These are phyloP conservation scores for Palaemon carinicauda DNA, from an alignment of 1,140 invertebrate species.

Conservation along the genomic window DNA sequence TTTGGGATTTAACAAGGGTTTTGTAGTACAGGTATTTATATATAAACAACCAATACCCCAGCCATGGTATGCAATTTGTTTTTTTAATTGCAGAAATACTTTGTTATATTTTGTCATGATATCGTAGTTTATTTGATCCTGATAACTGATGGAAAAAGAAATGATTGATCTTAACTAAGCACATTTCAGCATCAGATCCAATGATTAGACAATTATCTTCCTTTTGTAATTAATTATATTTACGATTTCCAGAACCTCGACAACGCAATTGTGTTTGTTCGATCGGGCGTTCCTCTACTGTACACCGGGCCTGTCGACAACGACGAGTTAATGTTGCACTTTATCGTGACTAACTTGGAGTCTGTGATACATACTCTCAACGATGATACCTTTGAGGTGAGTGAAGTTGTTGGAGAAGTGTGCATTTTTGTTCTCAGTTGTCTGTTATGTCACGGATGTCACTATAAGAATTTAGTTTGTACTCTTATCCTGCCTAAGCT, in stretches of 20 bases:
- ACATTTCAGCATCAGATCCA: too few species aligned
- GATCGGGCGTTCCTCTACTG: slow-evolving; percentile 48
- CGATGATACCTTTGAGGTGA: slow-evolving; percentile 57
- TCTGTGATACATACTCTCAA: slow-evolving; percentile 38
- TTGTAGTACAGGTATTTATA: too few species aligned
- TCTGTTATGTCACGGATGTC: neutral
- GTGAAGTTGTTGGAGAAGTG: neutral
- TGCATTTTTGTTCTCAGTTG: too few species aligned
- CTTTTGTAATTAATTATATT: neutral
- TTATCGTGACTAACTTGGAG: slow-evolving; percentile 41
- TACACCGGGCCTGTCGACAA: slow-evolving; percentile 37
- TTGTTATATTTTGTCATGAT: too few species aligned
- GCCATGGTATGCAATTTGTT: too few species aligned
- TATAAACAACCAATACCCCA: too few species aligned
- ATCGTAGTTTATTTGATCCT: too few species aligned
- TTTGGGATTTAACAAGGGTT: too few species aligned
- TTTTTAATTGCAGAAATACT: too few species aligned
- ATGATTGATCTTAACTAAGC: too few species aligned
- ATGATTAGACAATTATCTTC: neutral
- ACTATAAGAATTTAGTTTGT: neutral
- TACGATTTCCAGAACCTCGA: slow-evolving; percentile 23
- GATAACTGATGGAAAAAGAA: too few species aligned
- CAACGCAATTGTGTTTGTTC: slow-evolving; percentile 45
- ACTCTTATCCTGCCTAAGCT: too few species aligned
- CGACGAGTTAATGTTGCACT: slow-evolving; percentile 50